Percentiles rank a stretch among this genome's conserved stretches.
These are phyloP conservation scores for Trachelus stipa DNA, from an alignment of 2,888 invertebrate species.

Conservation along the genomic window DNA sequence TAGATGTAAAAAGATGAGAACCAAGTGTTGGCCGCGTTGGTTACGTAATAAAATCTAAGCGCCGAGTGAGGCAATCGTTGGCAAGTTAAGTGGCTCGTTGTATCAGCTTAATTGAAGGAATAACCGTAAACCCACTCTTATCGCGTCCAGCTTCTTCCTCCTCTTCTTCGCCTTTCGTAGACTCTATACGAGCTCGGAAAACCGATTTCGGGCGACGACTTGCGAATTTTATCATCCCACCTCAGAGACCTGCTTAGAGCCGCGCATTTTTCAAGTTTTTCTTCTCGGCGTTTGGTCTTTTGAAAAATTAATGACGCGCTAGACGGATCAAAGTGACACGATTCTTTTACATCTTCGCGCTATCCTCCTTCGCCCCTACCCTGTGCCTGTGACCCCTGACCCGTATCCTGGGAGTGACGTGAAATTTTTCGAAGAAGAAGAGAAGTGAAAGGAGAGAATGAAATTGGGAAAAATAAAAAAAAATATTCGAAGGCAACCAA, in stretches of 20 bases:
- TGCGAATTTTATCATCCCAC: too few species aligned
- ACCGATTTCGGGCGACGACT: too few species aligned
- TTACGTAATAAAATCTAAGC: slow-evolving; percentile 11
- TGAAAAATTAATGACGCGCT: too few species aligned
- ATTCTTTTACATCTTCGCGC: too few species aligned
- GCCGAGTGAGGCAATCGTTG: slow-evolving; percentile 26
- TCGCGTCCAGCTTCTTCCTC: slow-evolving; percentile 30
- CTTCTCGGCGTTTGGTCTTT: too few species aligned
- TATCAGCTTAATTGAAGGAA: slow-evolving; percentile 49
- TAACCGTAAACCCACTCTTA: slow-evolving; percentile 47
- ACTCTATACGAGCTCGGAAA: neutral
- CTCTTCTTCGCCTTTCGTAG: slow-evolving; percentile 1
- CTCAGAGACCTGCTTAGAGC: too few species aligned
- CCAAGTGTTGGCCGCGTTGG: too few species aligned
- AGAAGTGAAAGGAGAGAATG: neutral
- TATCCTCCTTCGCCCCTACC: too few species aligned
- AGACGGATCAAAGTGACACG: too few species aligned
- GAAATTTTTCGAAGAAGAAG: too few species aligned
- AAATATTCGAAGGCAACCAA: neutral
- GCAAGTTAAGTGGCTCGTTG: slow-evolving; percentile 36
- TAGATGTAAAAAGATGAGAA: too few species aligned
- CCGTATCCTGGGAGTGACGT: neutral
- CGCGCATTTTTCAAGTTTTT: too few species aligned
- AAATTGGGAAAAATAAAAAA: neutral
- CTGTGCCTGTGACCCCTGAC: neutral